Conservation (phyloP, 2,888 invertebrate genomes). For the Eubasilissa splendida region DNA sequence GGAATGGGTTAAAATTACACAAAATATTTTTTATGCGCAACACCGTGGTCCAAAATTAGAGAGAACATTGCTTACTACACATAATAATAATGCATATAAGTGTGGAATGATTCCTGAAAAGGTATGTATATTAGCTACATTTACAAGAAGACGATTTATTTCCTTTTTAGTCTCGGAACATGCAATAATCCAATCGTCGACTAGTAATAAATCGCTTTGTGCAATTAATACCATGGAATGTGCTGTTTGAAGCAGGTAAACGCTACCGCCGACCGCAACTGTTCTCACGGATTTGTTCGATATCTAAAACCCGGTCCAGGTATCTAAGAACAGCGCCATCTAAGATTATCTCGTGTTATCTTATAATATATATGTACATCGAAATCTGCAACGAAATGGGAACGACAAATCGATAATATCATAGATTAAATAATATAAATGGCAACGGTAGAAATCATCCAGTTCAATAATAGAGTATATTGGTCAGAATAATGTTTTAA, state of each 20-base stretch:
- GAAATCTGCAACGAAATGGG: not conserved
- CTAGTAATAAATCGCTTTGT: not conserved
- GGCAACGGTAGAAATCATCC: too few relatives aligned
- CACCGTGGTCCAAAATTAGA: too few relatives aligned
- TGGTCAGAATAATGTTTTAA: too few relatives aligned
- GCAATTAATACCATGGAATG: constrained; percentile 26
- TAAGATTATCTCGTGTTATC: not conserved
- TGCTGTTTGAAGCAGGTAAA: not conserved
- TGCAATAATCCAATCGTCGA: constrained; percentile 15
- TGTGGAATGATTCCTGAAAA: too few relatives aligned
- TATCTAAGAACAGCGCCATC: too few relatives aligned
- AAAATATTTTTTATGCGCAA: too few relatives aligned
- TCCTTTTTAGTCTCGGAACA: not conserved
- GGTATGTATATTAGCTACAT: too few relatives aligned
- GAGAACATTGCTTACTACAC: too few relatives aligned
- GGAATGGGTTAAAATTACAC: too few relatives aligned
- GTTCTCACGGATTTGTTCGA: constrained; percentile 28
- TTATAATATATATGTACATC: not conserved
- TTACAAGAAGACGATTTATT: not conserved
- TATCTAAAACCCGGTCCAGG: not conserved
- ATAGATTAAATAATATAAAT: too few relatives aligned
- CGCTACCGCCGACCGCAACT: not conserved
- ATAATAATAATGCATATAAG: too few relatives aligned
- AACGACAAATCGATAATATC: not conserved
- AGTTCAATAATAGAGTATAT: too few relatives aligned